Percentiles rank a stretch among this genome's conserved stretches.
Evolutionary conservation across 2,888 invertebrate species (phyloP).

Genomic region (Cotesia congregata): DNA sequence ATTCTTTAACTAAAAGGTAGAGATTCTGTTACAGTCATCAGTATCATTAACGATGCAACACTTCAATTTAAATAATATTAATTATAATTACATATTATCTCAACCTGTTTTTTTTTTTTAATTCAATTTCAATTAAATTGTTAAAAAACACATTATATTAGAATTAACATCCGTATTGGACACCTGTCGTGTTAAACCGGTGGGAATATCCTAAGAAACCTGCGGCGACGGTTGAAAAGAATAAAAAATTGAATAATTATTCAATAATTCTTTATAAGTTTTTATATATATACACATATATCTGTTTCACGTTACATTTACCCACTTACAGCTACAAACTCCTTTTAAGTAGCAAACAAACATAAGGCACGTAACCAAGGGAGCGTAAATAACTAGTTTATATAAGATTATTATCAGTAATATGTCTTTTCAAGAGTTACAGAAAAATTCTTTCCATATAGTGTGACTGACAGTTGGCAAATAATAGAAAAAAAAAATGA

Average conservation of each 20-base stretch:
- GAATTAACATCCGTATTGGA: slow-evolving; percentile 3
- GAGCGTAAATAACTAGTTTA: slow-evolving; percentile 29
- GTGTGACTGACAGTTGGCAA: slow-evolving; percentile 19
- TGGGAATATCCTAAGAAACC: slow-evolving; percentile 12
- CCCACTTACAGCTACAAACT: slow-evolving; percentile 24
- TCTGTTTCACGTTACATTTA: neutral
- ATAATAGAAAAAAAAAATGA: neutral
- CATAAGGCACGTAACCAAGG: slow-evolving; percentile 29
- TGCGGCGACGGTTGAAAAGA: neutral
- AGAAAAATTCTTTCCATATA: neutral
- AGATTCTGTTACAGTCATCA: neutral
- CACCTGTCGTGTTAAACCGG: slow-evolving; percentile 34
- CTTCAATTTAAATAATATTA: neutral
- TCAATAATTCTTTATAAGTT: slow-evolving; percentile 6
- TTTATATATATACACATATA: neutral
- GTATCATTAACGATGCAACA: neutral
- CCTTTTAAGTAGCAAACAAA: slow-evolving; percentile 16
- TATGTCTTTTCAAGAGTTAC: neutral
- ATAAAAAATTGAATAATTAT: neutral
- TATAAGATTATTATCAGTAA: slow-evolving; percentile 25
- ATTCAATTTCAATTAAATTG: slow-evolving; percentile 32
- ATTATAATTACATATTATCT: neutral
- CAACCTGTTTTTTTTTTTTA: neutral
- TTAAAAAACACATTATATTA: slow-evolving; percentile 10
- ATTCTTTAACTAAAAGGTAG: neutral